Evolutionary conservation across 2,113 vertebrate species (phyloP).

Genomic region (Poeciliopsis prolifica): DNA sequence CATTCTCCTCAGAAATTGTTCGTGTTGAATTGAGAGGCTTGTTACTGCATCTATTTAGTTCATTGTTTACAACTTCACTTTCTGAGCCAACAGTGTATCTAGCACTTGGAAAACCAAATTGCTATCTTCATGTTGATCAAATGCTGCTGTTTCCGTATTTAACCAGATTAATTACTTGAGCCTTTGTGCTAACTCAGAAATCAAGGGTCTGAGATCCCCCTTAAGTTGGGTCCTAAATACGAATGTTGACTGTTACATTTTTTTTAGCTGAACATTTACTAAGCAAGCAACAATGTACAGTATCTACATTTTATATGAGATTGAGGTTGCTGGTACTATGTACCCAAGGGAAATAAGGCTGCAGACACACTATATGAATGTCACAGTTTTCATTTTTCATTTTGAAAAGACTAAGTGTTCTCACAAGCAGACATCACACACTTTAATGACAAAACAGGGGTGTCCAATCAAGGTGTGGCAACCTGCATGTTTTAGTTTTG

Average conservation of each 20-base stretch:
- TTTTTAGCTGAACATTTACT: neutral
- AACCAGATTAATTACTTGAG: neutral
- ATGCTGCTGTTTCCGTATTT: neutral
- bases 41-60: neutral
- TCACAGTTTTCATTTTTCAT: too few relatives aligned
- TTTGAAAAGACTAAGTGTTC: too few relatives aligned
- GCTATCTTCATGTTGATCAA: neutral
- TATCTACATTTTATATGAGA: neutral
- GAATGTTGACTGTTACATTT: neutral
- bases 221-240: neutral
- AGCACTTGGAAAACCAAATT: neutral
- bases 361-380: neutral
- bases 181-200: neutral
- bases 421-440: neutral
- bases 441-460: neutral
- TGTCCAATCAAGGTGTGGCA: too few relatives aligned
- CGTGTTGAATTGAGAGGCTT: too few relatives aligned
- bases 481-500: too few relatives aligned
- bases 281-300: neutral
- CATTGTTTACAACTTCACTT: neutral
- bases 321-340: neutral
- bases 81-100: neutral
- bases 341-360: neutral
- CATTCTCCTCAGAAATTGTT: too few relatives aligned
- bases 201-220: neutral